Base-by-base conservation (phyloP, 2,888 invertebrate genomes). In the Macaria liturata region DNA sequence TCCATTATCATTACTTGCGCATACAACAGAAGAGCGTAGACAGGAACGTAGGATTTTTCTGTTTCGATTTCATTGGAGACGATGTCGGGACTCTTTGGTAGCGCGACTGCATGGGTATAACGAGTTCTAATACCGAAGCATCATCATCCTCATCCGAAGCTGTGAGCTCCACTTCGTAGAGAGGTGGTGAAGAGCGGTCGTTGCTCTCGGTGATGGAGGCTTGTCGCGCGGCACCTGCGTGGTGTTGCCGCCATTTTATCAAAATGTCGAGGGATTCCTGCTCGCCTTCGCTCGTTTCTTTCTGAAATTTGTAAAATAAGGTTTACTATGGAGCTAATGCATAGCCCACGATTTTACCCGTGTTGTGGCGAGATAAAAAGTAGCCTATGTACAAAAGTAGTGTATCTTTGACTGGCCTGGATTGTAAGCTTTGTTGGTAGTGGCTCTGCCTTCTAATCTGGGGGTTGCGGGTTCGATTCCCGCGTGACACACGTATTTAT, bases 81-180 rank as follows among this genome's bases (percentile, higher is more conserved):
- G 80, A 78, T 0, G 84, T 84, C 0, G 86, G 84, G 0, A 86
- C 81, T 6, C 83, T 69, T 46, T 83, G 78, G 59, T 86, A 83
- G 9, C 80, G 71, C 0, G 80, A 67, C 47, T 84, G 81, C 69
- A 88, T 78, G 0, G 90, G 91, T 3, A 91, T 90, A 3, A 91
- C 89, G 51, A 91, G 75, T 54, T 91, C 91, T 1, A 91, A 65
- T 0, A 88, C 83, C 0, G 91, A 90, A 0, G 64, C 77, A 34
- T 91, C 91, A 9, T 90, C 90, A 1, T 91, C 91, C 66, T 91
- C 91, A 31, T 91, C 91, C 0, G 91, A 91, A 0, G 91, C 87
- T 0, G 91, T 90, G 3, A 91, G 75, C 55, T 91, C 91, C 3
- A 91, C 84, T 65, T 89, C 91, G 59, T 75, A 86, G 2, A 91